Base-by-base conservation (phyloP, 37 sponge, comb jelly and placozoan species). In the Hormiphora californensis region DNA sequence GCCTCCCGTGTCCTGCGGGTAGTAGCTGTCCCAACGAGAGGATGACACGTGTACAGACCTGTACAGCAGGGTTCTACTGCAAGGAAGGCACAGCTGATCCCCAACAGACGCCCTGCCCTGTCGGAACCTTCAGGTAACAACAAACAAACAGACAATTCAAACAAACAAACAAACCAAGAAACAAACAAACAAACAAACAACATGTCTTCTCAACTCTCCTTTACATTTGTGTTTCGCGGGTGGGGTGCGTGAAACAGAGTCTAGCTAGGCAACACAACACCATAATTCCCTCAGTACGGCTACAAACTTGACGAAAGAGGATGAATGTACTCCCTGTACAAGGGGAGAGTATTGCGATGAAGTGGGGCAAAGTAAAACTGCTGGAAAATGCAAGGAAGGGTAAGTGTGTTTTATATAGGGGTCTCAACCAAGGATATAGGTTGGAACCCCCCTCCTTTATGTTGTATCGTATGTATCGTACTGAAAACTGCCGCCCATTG, bases 71-170 rank as follows among this genome's bases (percentile, higher is more conserved):
- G 8, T 54, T 54, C 22, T 88, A 67, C 46, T 88, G 89, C 34
- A 86, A 86, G 33, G 55, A 19, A 19, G 89, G 86, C 7, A 49
- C 89, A 9, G 32, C n/a, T 32, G 55, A 87, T 54, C 39, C 86
- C 8, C 31, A 36, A 7, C 19, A 36, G 15, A 44, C 44, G 8
- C 85, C 53, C 46, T 88, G 89, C 35, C 89, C 89, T 2, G 81
- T 85, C 8, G 89, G 89, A 49, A 88, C 89, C n/a, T 88, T 27
- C 69, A 87, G 88, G 68, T 65, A 17, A 46, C 11, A 46, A 8
- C n/a, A n/a, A n/a, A n/a, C n/a, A n/a, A n/a, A n/a, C n/a, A n/a
- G n/a, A n/a, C n/a, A n/a, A n/a, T n/a, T n/a, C n/a, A n/a, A n/a
- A n/a, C n/a, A n/a, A n/a, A n/a, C n/a, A n/a, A n/a, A n/a, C n/a